phyloP scores from a whole-genome alignment of 2,797 vertebrate species.

The Diceros bicornis region DNA sequence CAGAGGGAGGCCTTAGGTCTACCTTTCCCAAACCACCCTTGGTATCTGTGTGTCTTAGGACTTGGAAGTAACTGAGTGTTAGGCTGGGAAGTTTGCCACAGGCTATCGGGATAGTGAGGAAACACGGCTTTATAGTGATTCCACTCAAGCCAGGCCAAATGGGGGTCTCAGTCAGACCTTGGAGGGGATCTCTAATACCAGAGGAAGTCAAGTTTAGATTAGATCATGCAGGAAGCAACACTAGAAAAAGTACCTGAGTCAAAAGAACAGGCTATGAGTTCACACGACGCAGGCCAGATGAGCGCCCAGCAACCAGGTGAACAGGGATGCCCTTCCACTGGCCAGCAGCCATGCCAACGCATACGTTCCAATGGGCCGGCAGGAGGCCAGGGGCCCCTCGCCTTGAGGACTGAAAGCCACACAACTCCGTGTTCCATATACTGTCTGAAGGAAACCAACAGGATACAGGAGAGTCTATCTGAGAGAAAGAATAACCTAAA shows the following conservation, averaged over 20 bases:
- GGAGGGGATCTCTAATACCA: not conserved
- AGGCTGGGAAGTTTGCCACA: not conserved
- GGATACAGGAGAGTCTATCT: not conserved
- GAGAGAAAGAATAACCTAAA: conserved; percentile 28
- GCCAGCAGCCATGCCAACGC: not conserved
- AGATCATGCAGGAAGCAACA: not conserved
- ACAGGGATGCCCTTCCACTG: not conserved
- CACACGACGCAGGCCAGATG: not conserved
- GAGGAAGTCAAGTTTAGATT: not conserved
- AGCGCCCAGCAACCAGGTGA: not conserved
- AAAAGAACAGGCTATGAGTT: not conserved
- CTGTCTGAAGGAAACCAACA: not conserved
- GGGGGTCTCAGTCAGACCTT: not conserved
- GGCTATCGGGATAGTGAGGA: not conserved
- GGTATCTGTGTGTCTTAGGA: not conserved
- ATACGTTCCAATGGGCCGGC: not conserved
- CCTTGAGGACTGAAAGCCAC: not conserved
- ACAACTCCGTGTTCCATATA: not conserved
- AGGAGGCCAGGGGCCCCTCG: not conserved
- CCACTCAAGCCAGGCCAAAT: not conserved
- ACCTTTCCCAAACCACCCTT: not conserved
- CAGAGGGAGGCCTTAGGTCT: not conserved
- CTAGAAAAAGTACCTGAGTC: not conserved
- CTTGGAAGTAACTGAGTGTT: not conserved
- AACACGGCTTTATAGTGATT: not conserved